Base-by-base conservation (phyloP, 2,797 vertebrate genomes). In the Sebastes glaucus region DNA sequence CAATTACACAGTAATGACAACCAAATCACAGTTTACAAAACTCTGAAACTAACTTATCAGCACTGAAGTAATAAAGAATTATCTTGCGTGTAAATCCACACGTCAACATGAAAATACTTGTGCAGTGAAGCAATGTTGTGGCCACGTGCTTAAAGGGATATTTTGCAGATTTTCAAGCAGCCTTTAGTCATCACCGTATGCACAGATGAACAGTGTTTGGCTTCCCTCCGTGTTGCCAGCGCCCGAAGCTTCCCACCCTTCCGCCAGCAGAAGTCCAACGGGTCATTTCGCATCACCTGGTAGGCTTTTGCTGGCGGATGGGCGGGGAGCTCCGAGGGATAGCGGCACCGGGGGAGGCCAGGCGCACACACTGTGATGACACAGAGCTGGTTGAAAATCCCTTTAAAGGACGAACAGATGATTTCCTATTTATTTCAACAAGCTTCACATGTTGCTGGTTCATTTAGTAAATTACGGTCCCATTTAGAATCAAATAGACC, bases 1-100 rank as follows among this genome's bases (percentile, higher is more conserved):
- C 68, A 73, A 73, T 76, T 56, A 80, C 55, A 69, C n/a, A 59
- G 30, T 52, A 69, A 80, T 82, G 49, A 61, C 52, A 80, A 49
- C 10, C 25, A 67, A 74, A 64, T 68, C 49, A 52, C 46, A 27
- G 46, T 55, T 57, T 61, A 35, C 22, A 57, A 73, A 80, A 63
- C 22, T 7, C 23, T 46, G 25, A 30, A 57, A 70, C 22, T 30
- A 60, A 70, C 8, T 62, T 55, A 68, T 64, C n/a, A 53, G 53
- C 46, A 38, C 49, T 66, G 9, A 28, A 49, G 28, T 52, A 71
- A 80, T 33, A 67, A 46, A 74, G 11, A 62, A 52, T 57, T 16
- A 11, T 32, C 3, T 55, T 11, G 9, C 30, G 22, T 23, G 33
- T n/a, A 61, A 35, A 66, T 77, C 6, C 23, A 55, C 10, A 52